phyloP scores from a whole-genome alignment of 2,888 invertebrate genomes.

The Tipula confusa region DNA sequence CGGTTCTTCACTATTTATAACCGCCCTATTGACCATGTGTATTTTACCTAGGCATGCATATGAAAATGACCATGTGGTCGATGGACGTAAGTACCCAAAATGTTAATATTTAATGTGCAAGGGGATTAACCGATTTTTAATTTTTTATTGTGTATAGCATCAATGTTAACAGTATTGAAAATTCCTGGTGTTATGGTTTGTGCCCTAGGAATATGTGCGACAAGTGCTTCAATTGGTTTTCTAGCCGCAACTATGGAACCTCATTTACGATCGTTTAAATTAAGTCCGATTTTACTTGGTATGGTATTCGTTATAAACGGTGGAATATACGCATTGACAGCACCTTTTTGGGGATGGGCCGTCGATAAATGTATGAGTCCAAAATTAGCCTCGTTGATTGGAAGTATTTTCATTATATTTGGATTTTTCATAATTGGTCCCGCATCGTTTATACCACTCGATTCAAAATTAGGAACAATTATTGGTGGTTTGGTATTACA shows the following conservation, averaged over 20 bases:
- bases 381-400: constrained; percentile 63
- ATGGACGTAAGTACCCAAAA: constrained; percentile 62
- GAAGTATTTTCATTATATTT: constrained; percentile 60
- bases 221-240: constrained; percentile 80
- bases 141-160: constrained; percentile 55
- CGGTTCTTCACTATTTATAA: constrained; percentile 68
- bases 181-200: constrained; percentile 72
- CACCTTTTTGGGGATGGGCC: constrained; percentile 75
- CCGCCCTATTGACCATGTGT: constrained; percentile 68
- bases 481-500: constrained; percentile 70
- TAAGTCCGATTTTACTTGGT: constrained; percentile 49
- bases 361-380: constrained; percentile 68
- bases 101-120: background rate
- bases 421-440: constrained; percentile 68
- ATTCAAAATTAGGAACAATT: constrained; percentile 62
- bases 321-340: constrained; percentile 71
- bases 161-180: constrained; percentile 59
- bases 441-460: constrained; percentile 66
- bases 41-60: constrained; percentile 62
- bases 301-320: constrained; percentile 82
- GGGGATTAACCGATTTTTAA: no score
- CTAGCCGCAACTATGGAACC: constrained; percentile 85
- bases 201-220: constrained; percentile 66
- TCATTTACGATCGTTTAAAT: constrained; percentile 58
- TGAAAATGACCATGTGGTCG: constrained; percentile 54